A percentile compares a stretch with the other conserved stretches of the same genome.
Evolutionary conservation across 2,888 invertebrate genomes (phyloP).

Genomic region (Xanthia icteritia): DNA sequence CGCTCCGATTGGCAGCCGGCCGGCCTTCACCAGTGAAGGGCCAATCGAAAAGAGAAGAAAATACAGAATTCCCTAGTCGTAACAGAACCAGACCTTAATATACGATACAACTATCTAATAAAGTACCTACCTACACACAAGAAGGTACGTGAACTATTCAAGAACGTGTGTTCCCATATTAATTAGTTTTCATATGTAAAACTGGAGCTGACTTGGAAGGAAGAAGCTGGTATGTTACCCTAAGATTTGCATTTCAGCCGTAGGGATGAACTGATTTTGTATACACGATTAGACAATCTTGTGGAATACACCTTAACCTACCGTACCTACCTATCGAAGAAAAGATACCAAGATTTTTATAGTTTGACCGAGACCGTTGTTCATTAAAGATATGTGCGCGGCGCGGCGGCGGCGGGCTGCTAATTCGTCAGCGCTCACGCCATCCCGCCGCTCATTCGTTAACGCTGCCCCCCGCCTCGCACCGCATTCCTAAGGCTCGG

Average conservation of each 20-base stretch:
- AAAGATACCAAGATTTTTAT: not conserved
- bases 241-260: slow-evolving; percentile 16
- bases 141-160: not conserved
- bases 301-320: not conserved
- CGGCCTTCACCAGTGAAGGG: too few relatives aligned
- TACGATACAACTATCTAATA: not conserved
- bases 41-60: too few relatives aligned
- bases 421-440: too few relatives aligned
- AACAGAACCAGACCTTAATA: not conserved
- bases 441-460: too few relatives aligned
- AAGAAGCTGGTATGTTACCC: not conserved
- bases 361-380: too few relatives aligned
- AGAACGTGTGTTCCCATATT: slow-evolving; percentile 28
- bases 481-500: too few relatives aligned
- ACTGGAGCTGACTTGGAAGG: not conserved
- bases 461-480: too few relatives aligned
- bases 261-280: not conserved
- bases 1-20: too few relatives aligned
- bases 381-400: too few relatives aligned
- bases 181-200: slow-evolving; percentile 33
- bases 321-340: not conserved
- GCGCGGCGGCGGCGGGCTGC: too few relatives aligned
- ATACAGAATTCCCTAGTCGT: too few relatives aligned
- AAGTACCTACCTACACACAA: not conserved
- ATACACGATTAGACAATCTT: not conserved